Base-by-base conservation (phyloP, 2,888 invertebrate genomes). In the Cerceris ruficornis region DNA sequence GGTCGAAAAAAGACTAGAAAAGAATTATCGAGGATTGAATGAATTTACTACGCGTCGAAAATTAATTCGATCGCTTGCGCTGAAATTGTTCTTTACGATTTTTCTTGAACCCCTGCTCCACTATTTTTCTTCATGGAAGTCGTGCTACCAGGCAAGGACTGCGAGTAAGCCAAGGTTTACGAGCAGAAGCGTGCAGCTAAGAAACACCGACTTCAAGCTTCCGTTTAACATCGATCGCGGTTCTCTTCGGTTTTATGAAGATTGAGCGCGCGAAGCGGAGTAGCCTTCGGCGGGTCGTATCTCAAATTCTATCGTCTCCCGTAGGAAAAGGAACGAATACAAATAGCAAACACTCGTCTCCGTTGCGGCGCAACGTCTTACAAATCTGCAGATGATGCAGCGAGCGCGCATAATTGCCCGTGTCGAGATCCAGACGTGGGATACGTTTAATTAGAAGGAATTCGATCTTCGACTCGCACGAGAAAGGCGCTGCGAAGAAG, bases 331-430 rank as follows among this genome's bases (percentile, higher is more conserved):
- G 39, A 14, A 11, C 46, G 46, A 46, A 28, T 28, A 28, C 2
- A 28, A 28, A 28, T 28, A 28, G 28, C 28, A 28, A 28, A 28
- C 28, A 7, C 55, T 0, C 52, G 5, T 7, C 17, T 7, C 7
- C 11, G 2, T 17, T 55, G 15, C 55, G 50, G 17, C 1, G 15
- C 55, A 17, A 6, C 7, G 28, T 13, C 8, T 55, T 17, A 55
- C 17, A 65, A 71, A 71, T 75, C 75, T 58, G 8, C 58, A 15
- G 13, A 28, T 64, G 39, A 13, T 50, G 15, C 46, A 52, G 55
- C 61, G n/a, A 57, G 15, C 39, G 14, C 41, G 72, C 43, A 70
- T 69, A 65, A 81, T 81, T 64, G 42, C 46, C 64, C 65, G 55
- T 52, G 14, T 41, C 52, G 66, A 66, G 79, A 79, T 65, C 11